phyloP scores from a whole-genome alignment of 2,113 vertebrate genomes.

The Catagonus wagneri region DNA sequence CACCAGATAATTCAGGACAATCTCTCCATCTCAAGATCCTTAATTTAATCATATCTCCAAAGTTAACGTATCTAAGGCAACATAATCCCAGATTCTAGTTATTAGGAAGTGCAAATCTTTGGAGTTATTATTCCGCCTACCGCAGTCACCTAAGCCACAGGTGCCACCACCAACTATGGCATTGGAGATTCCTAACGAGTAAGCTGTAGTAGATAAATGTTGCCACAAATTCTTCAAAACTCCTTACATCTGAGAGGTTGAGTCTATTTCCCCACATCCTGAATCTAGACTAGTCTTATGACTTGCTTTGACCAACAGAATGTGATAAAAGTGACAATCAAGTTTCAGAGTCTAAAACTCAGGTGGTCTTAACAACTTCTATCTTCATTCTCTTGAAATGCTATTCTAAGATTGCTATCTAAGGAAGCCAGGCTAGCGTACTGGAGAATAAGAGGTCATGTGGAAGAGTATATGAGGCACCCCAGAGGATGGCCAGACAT shows the following conservation, averaged over 20 bases:
- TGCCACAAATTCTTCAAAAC: not conserved
- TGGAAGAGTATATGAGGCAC: not conserved
- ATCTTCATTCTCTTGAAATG: not conserved
- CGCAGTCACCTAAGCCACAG: not conserved
- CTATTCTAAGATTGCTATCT: not conserved
- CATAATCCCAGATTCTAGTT: not conserved
- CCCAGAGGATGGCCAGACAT: not conserved
- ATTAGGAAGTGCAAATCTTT: not conserved
- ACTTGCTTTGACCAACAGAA: not conserved
- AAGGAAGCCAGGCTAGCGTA: not conserved
- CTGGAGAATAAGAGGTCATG: not conserved
- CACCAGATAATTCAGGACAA: not conserved
- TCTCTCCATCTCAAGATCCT: not conserved
- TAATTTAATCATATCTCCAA: not conserved
- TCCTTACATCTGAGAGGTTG: not conserved
- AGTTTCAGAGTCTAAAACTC: not conserved
- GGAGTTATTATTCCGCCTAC: not conserved
- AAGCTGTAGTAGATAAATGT: not conserved
- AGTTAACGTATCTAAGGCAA: not conserved
- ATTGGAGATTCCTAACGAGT: not conserved
- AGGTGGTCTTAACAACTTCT: not conserved
- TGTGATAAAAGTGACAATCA: not conserved
- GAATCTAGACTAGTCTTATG: not conserved
- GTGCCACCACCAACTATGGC: not conserved
- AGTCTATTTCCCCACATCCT: not conserved